Base-by-base conservation (phyloP, 2,113 vertebrate species). In the Oxyruncus cristatus region DNA sequence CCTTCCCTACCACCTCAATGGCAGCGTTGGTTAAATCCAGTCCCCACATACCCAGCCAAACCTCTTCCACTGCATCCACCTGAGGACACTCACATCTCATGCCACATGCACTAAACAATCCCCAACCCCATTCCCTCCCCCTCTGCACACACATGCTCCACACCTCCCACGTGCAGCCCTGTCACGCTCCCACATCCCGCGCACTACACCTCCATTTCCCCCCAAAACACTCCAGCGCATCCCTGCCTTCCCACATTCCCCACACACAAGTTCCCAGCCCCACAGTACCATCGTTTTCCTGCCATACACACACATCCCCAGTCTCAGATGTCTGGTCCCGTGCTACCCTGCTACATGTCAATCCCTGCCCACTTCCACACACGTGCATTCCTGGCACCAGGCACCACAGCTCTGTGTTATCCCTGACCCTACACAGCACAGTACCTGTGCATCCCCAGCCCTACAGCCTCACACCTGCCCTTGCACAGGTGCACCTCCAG, bases 11-110 rank as follows among this genome's bases (percentile, higher is more conserved):
- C 47, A 33, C 16, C 14, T 84, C 53, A 39, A 1, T 5, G 15
- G 33, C 35, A 58, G 42, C 0, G 0, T 0, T 35, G 21, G 47
- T 20, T 30, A 56, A 47, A 5, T 59, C 27, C 58, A 68, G 18
- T 11, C 4, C 19, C 4, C 14, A 15, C 8, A 13, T 0, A 89
- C 2, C 15, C 62, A 39, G 21, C 6, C 35, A 56, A 85, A n/a
- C 5, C 18, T 83, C 35, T 46, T 50, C 62, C 50, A 50, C 33
- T 65, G 35, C 35, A 68, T 5, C 66, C 62, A 41, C 32, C 33
- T 1, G 8, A 76, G 16, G 8, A 68, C 27, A 35, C 26, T n/a
- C 8, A 16, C 2, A 46, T 3, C 37, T 27, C 52, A 23, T 14
- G 12, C 26, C 32, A 58, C 0, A 0, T 14, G 26, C 41, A 42